Evolutionary conservation across 1,140 invertebrate genomes (phyloP).

Genomic region (Helicoverpa zea): DNA sequence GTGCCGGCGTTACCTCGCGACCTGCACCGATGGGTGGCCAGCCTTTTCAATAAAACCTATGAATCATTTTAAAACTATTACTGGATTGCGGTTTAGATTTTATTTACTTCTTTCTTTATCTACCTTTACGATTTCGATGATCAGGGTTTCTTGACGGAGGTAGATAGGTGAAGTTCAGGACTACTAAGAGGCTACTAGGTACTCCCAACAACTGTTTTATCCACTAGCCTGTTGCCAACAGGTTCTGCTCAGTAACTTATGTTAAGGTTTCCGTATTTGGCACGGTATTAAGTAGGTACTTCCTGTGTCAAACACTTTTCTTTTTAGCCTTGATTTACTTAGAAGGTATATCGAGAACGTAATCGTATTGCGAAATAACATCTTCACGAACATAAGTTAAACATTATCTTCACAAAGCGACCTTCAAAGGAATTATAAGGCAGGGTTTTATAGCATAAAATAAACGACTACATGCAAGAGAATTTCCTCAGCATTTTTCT

Average conservation of each 20-base stretch:
- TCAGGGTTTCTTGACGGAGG: not conserved
- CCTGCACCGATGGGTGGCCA: not conserved
- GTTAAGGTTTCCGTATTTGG: too few relatives aligned
- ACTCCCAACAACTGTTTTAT: too few relatives aligned
- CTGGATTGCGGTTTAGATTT: not conserved
- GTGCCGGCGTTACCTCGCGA: not conserved
- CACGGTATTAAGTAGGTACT: too few relatives aligned
- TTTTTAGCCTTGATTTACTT: too few relatives aligned
- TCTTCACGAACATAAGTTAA: too few relatives aligned
- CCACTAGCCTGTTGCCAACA: too few relatives aligned
- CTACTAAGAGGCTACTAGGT: too few relatives aligned
- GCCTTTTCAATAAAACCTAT: conserved; percentile 13
- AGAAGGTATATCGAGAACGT: too few relatives aligned
- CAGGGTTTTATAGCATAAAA: not conserved
- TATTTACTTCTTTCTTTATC: not conserved
- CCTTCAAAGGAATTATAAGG: not conserved
- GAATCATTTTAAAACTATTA: conserved; percentile 35
- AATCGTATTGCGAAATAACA: too few relatives aligned
- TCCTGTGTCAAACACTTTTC: too few relatives aligned
- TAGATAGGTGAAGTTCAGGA: too few relatives aligned
- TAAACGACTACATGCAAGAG: not conserved
- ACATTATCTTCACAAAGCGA: not conserved
- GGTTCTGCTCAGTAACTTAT: too few relatives aligned
- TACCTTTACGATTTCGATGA: not conserved
- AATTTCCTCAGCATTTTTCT: conserved; percentile 19